Conservation (phyloP, 1,140 invertebrate genomes). For the Aphelenchoides fujianensis region DNA sequence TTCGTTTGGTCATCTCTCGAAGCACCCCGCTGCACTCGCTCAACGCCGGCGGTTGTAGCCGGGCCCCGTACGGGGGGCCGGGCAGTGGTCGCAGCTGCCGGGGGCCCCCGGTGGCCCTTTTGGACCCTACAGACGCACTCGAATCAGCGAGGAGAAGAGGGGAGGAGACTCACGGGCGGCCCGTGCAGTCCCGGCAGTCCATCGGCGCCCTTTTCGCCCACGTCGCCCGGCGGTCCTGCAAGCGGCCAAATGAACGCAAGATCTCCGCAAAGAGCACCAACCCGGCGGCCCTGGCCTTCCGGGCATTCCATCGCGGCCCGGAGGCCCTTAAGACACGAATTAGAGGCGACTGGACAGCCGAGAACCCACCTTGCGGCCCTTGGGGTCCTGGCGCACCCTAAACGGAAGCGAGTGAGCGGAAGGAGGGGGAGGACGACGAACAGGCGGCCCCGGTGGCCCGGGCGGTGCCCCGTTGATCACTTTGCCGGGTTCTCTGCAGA, state of each 20-base stretch:
- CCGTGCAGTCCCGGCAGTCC: conserved; percentile 59
- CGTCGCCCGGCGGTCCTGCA: conserved; percentile 40
- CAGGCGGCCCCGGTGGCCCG: conserved; percentile 56
- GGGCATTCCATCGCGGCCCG: conserved; percentile 41
- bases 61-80: conserved; percentile 57
- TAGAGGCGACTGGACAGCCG: conserved; percentile 14
- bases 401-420: background rate
- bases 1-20: no score
- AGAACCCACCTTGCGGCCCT: conserved; percentile 30
- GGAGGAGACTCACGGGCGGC: conserved; percentile 3
- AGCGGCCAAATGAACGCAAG: conserved; percentile 1
- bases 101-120: conserved; percentile 53
- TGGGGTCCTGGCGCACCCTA: conserved; percentile 52
- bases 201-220: conserved; percentile 57
- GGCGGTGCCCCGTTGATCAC: conserved; percentile 61
- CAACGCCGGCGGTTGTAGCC: conserved; percentile 43
- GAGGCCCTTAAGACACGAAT: conserved; percentile 39
- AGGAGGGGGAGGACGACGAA: background rate
- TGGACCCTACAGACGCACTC: conserved; percentile 48
- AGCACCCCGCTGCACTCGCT: no score
- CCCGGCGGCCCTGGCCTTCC: conserved; percentile 33
- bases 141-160: conserved; percentile 30
- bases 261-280: background rate
- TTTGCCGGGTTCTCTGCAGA: conserved; percentile 45
- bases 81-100: conserved; percentile 59